Evolutionary conservation across 2,888 invertebrate species (phyloP), one percentile per base, ranked within the genome.

Genomic region (Eristalinus aeneus): DNA sequence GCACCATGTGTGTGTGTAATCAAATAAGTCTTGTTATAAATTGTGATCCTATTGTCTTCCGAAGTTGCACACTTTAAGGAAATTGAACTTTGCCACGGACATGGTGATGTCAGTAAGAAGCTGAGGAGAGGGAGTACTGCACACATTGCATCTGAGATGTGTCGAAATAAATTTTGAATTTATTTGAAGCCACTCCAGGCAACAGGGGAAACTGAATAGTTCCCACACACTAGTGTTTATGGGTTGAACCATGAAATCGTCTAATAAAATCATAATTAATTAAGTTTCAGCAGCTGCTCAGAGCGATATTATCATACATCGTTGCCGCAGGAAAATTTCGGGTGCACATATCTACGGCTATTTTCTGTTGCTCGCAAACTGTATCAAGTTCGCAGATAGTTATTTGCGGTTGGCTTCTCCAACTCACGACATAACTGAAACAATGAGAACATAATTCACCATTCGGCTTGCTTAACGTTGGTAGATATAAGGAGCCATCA

Each of bases 371-470:
- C 10, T 46, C 20, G 74, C 58, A 34, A 61, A 12, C 61, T 53
- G 1, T 56, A 58, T 65, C 31, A 61, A 61, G 71, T 27, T 75
- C 34, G 75, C 75, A 67, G 72, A 69, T 74, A 39, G 22, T 67
- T 63, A 79, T 75, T 75, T 75, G 63, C 34, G 22, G 54, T 34
- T 27, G 20, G 11, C 22, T 27, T 61, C 60, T 8, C 65, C 65
- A 56, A 63, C 82, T 76, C 56, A 39, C 39, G 64, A 73, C 58
- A 65, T 46, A 67, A 23, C 53, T 71, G 54, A 78, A 83, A 79
- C 80, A 85, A 85, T 85, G 84, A 63, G 46, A 76, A 67, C 72
- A 80, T 85, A 85, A 80, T 61, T 85, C 84, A 85, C 69, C 79
- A 63, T 80, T 68, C 68, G 71, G 46, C 75, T 61, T 23, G 56